Evolutionary conservation across 2,797 vertebrate genomes (phyloP).

Genomic region (Mormyrus proboscirostris): DNA sequence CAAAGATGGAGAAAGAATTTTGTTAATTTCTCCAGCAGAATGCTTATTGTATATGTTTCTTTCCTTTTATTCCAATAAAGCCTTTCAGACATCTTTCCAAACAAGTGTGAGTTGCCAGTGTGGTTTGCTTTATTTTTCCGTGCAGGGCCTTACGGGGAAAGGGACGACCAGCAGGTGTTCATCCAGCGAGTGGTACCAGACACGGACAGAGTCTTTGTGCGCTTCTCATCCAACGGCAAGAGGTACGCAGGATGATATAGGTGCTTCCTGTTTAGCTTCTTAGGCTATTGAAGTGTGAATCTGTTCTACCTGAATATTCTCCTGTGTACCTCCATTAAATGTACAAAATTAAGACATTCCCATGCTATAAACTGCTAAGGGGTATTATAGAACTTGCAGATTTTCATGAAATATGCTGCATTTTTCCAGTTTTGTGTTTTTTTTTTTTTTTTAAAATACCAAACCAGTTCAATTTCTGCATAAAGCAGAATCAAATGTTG

Average conservation of each 20-base stretch:
- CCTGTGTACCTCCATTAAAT: neutral
- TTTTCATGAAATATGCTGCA: neutral
- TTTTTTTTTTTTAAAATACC: neutral
- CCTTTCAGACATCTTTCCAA: neutral
- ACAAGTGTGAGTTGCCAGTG: neutral
- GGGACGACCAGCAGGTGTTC: constrained; percentile 87
- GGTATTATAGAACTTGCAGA: neutral
- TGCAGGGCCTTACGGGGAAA: constrained; percentile 78
- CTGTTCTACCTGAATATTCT: neutral
- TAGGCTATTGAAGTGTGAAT: neutral
- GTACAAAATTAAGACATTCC: neutral
- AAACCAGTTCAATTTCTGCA: neutral
- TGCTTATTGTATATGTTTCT: neutral
- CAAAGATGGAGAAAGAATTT: neutral
- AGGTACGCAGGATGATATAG: constrained; percentile 53
- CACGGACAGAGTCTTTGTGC: constrained; percentile 77
- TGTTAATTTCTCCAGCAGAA: neutral
- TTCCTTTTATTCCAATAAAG: neutral
- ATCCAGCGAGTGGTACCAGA: constrained; percentile 86
- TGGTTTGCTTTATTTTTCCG: neutral
- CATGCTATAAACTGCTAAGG: neutral
- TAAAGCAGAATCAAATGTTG: neutral
- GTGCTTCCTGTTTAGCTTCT: neutral
- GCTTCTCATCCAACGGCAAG: constrained; percentile 85
- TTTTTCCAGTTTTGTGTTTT: neutral